Evolutionary conservation across 2,113 vertebrate genomes (phyloP), one percentile per base, ranked within the genome.

Genomic region (Xenopus borealis): DNA sequence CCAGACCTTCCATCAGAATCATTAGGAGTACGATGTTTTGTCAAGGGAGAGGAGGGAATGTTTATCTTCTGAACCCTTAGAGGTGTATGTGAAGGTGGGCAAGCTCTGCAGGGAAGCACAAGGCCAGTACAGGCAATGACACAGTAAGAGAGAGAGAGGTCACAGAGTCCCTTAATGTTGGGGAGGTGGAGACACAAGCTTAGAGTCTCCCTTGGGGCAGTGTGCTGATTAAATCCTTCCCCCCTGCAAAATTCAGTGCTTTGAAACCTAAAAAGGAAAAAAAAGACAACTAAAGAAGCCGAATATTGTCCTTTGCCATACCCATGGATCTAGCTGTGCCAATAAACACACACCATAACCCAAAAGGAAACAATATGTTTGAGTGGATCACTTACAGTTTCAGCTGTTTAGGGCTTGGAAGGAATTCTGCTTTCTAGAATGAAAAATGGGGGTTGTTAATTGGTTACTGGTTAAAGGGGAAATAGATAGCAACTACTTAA

Each of bases 141-240:
- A 53, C 57, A 33, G 58, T 46, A 75, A 33, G 17, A 17, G 52
- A 53, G 46, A 53, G 46, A 69, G 44, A 69, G 33, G 30, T 50
- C 50, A 30, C 74, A 76, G 47, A 47, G 74, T 69, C 74, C 57
- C 66, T 57, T 14, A 63, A 33, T 52, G 46, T 62, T n/a, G 73
- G 66, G 27, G 23, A 50, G 66, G 66, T n/a, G 74, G 47, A 70
- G 66, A 77, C 33, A 69, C 66, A 57, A 52, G 66, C 61, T 77
- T 27, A 64, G 27, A 57, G 66, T 45, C 66, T 40, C 66, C 57
- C 66, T 19, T 77, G 61, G 67, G 74, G 57, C 57, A 40, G 46
- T 68, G 55, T 18, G 58, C 63, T 40, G 18, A 57, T 12, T 44
- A 62, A 76, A 69, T 63, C 47, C 45, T 52, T 64, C 50, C 66